Conservation (phyloP, 2,888 invertebrate species). For the Aporophyla lueneburgensis region DNA sequence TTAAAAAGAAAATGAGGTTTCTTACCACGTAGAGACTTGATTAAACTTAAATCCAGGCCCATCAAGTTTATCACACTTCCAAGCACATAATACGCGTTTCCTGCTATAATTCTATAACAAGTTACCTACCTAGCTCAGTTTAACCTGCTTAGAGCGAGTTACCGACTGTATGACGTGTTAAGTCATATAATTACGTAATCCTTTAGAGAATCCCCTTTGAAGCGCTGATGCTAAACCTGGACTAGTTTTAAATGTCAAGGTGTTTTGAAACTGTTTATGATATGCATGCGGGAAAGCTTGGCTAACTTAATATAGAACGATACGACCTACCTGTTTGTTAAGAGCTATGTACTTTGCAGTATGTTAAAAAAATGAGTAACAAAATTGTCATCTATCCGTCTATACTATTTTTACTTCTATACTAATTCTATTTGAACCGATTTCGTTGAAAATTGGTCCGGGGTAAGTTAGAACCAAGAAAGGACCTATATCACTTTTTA, state of each 20-base stretch:
- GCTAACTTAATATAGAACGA: neutral
- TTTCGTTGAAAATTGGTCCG: no score
- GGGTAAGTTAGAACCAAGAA: no score
- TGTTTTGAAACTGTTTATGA: slow-evolving; percentile 22
- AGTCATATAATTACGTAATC: slow-evolving; percentile 51
- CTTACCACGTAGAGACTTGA: neutral
- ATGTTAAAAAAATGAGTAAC: neutral
- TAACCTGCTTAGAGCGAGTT: slow-evolving; percentile 28
- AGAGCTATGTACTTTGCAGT: neutral
- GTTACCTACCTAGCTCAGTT: slow-evolving; percentile 10
- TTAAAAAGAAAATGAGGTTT: neutral
- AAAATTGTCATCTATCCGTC: neutral
- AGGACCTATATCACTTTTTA: no score
- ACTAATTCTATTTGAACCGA: no score
- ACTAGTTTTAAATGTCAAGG: slow-evolving; percentile 7
- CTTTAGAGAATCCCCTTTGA: slow-evolving; percentile 29
- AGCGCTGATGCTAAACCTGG: slow-evolving; percentile 11
- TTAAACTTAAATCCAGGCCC: neutral
- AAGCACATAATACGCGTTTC: slow-evolving; percentile 1
- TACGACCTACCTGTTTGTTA: neutral
- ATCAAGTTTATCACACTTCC: slow-evolving; percentile 10
- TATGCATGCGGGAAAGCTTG: neutral
- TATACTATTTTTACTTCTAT: no score
- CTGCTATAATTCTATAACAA: slow-evolving; percentile 20
- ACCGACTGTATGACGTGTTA: slow-evolving; percentile 34